Conservation (phyloP, 1,140 invertebrate genomes). For the Diorhabda elongata region DNA sequence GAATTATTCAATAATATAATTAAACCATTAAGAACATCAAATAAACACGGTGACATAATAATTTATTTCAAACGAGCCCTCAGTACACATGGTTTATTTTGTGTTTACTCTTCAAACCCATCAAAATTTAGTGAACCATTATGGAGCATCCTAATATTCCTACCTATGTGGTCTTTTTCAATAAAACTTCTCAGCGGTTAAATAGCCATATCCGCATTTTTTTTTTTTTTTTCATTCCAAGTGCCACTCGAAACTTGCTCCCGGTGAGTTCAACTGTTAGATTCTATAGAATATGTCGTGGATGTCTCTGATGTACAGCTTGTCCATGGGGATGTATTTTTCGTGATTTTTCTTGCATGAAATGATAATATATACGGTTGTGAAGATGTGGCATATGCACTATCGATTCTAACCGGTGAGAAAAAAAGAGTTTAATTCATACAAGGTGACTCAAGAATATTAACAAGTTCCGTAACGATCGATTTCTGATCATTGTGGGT, state of each 20-base stretch:
- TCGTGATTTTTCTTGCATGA: constrained; percentile 2
- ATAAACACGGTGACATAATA: too few species aligned
- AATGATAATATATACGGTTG: background rate
- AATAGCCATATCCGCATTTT: background rate
- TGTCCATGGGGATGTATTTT: background rate
- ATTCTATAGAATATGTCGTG: background rate
- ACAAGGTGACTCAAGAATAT: too few species aligned
- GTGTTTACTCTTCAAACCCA: background rate
- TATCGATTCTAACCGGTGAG: background rate
- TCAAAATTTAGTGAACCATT: background rate
- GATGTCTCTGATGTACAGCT: background rate
- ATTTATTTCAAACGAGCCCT: too few species aligned
- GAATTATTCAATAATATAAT: too few species aligned
- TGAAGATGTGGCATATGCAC: background rate
- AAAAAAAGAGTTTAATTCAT: too few species aligned
- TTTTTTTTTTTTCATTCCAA: background rate
- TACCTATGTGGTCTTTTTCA: background rate
- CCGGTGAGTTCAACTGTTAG: background rate
- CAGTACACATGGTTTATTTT: background rate
- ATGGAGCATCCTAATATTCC: background rate
- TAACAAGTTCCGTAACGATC: too few species aligned
- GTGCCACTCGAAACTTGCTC: background rate
- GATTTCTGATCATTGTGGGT: too few species aligned
- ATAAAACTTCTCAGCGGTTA: background rate
- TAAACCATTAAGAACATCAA: too few species aligned